Conservation (phyloP, 2,113 vertebrate species). For the Piaya cayana region DNA sequence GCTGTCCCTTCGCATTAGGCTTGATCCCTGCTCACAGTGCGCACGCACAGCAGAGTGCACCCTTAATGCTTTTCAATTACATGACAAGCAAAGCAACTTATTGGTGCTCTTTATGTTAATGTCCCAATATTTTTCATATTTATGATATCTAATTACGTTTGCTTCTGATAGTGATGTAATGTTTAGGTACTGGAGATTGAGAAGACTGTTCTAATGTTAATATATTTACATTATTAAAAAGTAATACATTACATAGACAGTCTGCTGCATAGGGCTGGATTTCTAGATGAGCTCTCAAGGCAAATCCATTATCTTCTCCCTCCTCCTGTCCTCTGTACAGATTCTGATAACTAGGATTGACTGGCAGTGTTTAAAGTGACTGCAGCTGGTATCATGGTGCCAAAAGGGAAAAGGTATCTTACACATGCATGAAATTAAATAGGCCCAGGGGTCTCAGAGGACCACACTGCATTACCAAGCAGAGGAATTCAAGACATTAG, state of each 20-base stretch:
- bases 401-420: conserved; percentile 54
- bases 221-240: conserved; percentile 75
- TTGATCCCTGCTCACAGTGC: conserved; percentile 7
- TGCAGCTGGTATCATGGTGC: conserved; percentile 35
- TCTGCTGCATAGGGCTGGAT: conserved; percentile 22
- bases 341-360: conserved; percentile 62
- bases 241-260: conserved; percentile 56
- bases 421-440: conserved; percentile 65
- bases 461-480: conserved; percentile 28
- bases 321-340: conserved; percentile 31
- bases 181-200: conserved; percentile 61
- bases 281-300: conserved; percentile 64
- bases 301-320: conserved; percentile 64
- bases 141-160: conserved; percentile 72
- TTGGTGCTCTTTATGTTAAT: conserved; percentile 53
- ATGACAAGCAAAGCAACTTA: conserved; percentile 58
- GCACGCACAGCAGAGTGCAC: not conserved
- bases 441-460: conserved; percentile 57
- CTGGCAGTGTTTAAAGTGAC: conserved; percentile 59
- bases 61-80: conserved; percentile 58
- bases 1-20: conserved; percentile 39
- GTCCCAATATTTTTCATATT: conserved; percentile 67
- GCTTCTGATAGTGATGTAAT: conserved; percentile 64
- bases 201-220: conserved; percentile 58
- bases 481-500: conserved; percentile 42